These are phyloP conservation scores for Podabrus alpinus DNA, from an alignment of 2,888 invertebrate genomes.

Conservation along the genomic window DNA sequence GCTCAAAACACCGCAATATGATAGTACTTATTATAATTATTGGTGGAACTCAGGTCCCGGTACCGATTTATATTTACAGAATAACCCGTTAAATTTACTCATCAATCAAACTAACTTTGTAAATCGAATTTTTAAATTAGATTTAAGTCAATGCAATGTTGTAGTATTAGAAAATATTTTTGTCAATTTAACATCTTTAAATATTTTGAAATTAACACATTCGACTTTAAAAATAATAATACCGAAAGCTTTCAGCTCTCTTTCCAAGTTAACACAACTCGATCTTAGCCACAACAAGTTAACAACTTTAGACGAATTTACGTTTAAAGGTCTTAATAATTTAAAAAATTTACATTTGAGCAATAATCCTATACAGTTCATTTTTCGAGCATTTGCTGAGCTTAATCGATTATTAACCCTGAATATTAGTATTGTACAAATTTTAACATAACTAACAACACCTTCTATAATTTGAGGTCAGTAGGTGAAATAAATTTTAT, in stretches of 20 bases:
- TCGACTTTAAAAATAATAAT: neutral
- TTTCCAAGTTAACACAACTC: neutral
- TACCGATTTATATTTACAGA: neutral
- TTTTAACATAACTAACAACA: neutral
- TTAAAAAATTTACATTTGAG: neutral
- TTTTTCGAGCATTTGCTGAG: neutral
- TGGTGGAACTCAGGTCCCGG: too few species aligned
- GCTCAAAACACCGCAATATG: too few species aligned
- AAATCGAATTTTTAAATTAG: neutral
- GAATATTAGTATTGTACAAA: neutral
- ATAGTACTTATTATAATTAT: too few species aligned
- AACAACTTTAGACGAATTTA: neutral
- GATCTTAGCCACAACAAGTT: neutral
- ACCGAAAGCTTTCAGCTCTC: neutral
- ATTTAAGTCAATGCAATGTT: neutral
- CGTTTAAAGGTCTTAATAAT: neutral
- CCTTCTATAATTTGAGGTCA: neutral
- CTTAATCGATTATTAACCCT: neutral
- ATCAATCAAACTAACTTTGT: neutral
- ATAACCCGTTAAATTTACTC: neutral
- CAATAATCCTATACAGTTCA: neutral
- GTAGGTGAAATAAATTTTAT: neutral
- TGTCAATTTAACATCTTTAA: neutral
- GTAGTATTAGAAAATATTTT: neutral
- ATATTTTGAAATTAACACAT: neutral